Evolutionary conservation across 2,797 vertebrate species (phyloP), one percentile per base, ranked within the genome.

Genomic region (Aplochiton taeniatus): DNA sequence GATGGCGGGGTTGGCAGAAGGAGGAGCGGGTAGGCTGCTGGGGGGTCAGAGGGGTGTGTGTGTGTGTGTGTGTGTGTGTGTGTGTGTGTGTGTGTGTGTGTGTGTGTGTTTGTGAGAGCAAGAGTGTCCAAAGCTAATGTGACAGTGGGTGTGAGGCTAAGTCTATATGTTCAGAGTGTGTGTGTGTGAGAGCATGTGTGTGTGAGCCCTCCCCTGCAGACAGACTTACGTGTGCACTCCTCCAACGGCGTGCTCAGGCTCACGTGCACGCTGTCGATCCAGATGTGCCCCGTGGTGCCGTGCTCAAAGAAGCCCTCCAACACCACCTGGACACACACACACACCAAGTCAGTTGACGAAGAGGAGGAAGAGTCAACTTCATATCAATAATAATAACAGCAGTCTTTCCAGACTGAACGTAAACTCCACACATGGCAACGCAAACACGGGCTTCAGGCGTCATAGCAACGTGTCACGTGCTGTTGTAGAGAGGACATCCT

Each of bases 171-270:
- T 31, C 31, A 2, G 31, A 45, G 63, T 44, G 20, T 31, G 59
- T 1, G 53, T 16, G 42, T 16, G 43, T 10, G 13, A 10, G 11
- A 1, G 31, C 8, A 5, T 42, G 54, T 20, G 42, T n/a, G 41
- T 17, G 48, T 17, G 31, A 11, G 20, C 43, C 10, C 17, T 13
- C 4, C 20, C 5, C 61, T 47, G 19, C 12, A 17, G 14, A 54
- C 10, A 60, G n/a, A 94, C 97, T 49, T 96, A 99, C 97, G 95
- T 86, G 95, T 96, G 73, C 97, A 98, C 81, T 94, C 94, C 77
- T 96, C 95, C 86, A 96, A 89, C 0, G 94, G 95, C 43, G 94
- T 94, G 72, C 93, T 93, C 0, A 91, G 89, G 89, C 93, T 95
- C 13, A 98, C 92, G 76, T 93, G 93, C 80, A 99, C 92, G 86